Evolutionary conservation across 2,113 vertebrate species (phyloP).

Genomic region (Sclerurus mexicanus): DNA sequence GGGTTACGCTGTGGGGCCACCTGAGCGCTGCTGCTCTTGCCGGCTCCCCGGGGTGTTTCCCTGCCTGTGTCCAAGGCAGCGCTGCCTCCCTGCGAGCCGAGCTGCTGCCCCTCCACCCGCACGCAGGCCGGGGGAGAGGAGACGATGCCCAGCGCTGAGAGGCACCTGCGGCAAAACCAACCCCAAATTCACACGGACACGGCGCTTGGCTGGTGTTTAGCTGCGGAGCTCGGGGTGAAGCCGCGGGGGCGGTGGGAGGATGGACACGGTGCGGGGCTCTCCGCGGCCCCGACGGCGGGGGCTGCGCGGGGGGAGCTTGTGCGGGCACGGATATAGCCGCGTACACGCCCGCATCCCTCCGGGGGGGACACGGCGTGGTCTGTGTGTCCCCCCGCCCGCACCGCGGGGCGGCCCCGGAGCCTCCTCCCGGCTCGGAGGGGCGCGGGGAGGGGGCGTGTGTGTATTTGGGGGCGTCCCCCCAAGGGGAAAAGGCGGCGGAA

Average conservation of each 20-base stretch:
- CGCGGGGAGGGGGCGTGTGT: accelerated
- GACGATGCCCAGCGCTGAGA: accelerated
- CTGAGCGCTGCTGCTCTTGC: not conserved
- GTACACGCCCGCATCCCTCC: not conserved
- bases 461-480: not conserved
- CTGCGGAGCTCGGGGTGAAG: not conserved
- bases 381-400: too few species aligned
- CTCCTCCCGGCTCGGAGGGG: not conserved
- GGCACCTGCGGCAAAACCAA: accelerated
- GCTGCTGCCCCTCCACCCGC: too few species aligned
- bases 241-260: not conserved
- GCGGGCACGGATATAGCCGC: not conserved
- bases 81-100: not conserved
- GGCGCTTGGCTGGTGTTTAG: not conserved
- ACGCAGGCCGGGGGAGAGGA: not conserved
- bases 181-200: accelerated
- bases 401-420: not conserved
- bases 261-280: not conserved
- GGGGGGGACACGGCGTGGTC: not conserved
- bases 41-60: not conserved
- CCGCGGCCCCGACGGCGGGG: not conserved
- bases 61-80: not conserved
- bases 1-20: not conserved
- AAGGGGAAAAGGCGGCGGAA: not conserved
- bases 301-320: not conserved